Evolutionary conservation across 2,888 invertebrate species (phyloP).

Genomic region (Enchytraeus crypticus): DNA sequence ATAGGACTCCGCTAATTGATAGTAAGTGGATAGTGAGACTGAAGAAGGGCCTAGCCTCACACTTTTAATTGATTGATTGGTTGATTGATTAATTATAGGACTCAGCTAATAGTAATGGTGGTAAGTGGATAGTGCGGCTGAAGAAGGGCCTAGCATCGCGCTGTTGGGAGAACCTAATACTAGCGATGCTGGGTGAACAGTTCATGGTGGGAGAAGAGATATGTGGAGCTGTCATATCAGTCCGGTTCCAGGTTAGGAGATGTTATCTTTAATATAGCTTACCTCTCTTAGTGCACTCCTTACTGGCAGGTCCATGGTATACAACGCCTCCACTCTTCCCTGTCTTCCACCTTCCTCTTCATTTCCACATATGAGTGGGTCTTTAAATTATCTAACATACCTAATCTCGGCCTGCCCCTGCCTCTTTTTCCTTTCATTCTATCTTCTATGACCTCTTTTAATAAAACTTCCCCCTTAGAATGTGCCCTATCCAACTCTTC

Average conservation of each 20-base stretch:
- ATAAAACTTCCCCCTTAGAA: too few relatives aligned
- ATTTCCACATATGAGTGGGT: too few relatives aligned
- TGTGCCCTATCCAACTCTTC: too few relatives aligned
- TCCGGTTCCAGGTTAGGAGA: constrained; percentile 71
- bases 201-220: constrained; percentile 97
- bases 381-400: too few relatives aligned
- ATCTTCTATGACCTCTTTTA: too few relatives aligned
- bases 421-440: too few relatives aligned
- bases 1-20: too few relatives aligned
- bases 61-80: too few relatives aligned
- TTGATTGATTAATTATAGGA: constrained; percentile 57
- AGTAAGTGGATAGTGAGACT: constrained; percentile 96
- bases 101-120: constrained; percentile 86
- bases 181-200: constrained; percentile 97
- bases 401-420: too few relatives aligned
- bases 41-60: constrained; percentile 83
- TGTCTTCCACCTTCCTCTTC: too few relatives aligned
- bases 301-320: too few relatives aligned
- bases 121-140: constrained; percentile 93
- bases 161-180: constrained; percentile 96
- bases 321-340: too few relatives aligned
- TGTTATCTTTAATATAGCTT: background rate
- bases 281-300: background rate
- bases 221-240: constrained; percentile 91
- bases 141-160: constrained; percentile 87